Conservation (phyloP, 2,113 vertebrate species). For the Datnioides undecimradiatus region DNA sequence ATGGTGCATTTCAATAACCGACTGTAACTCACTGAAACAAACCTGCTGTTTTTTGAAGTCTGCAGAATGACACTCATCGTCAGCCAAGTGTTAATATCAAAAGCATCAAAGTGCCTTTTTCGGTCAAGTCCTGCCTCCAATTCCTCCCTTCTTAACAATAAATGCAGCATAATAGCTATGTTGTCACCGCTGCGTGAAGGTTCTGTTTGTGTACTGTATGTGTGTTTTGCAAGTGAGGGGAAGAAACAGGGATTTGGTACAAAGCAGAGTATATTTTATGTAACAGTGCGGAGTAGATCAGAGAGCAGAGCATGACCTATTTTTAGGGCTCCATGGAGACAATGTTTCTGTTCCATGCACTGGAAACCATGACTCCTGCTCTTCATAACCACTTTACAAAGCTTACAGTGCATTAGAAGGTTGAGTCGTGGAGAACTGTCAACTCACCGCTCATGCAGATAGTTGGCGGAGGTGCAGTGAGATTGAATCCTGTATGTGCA, state of each 20-base stretch:
- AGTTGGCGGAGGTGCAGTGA: conserved; percentile 16
- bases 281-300: conserved; percentile 75
- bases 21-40: neutral
- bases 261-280: conserved; percentile 77
- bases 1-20: conserved; percentile 33
- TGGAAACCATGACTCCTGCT: conserved; percentile 72
- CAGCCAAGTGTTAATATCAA: conserved; percentile 16
- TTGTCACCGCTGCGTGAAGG: neutral
- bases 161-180: neutral
- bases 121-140: neutral
- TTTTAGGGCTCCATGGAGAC: conserved; percentile 76
- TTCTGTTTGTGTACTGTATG: conserved; percentile 48
- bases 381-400: conserved; percentile 63
- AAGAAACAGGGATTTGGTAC: conserved; percentile 58
- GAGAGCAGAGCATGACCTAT: conserved; percentile 81
- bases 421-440: conserved; percentile 25
- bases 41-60: neutral
- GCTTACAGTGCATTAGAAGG: conserved; percentile 42
- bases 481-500: conserved; percentile 8
- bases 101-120: neutral
- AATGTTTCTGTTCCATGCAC: conserved; percentile 73
- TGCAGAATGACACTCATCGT: conserved; percentile 33
- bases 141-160: neutral
- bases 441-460: conserved; percentile 21
- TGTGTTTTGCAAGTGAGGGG: conserved; percentile 26